Conservation (phyloP, 2,888 invertebrate species). For the Aleiodes testaceus region DNA sequence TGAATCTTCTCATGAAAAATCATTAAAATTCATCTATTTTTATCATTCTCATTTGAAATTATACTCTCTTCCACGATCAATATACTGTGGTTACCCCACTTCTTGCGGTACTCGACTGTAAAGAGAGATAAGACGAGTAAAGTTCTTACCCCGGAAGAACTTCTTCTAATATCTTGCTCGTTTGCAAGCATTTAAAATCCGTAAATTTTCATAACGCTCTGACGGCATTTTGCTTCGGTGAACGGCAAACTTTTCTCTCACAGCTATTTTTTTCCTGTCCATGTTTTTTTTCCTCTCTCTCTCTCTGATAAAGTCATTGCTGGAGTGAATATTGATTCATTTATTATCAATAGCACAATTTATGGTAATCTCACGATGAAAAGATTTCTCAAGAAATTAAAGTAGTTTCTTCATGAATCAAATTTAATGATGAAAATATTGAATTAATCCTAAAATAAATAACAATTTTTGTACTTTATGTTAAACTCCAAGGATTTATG, state of each 20-base stretch:
- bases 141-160: slow-evolving; percentile 22
- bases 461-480: too few relatives aligned
- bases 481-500: too few relatives aligned
- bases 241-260: slow-evolving; percentile 20
- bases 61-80: neutral
- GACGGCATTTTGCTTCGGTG: slow-evolving; percentile 5
- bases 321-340: neutral
- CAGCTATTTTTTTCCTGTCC: neutral
- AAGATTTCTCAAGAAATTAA: too few relatives aligned
- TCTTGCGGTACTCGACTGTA: slow-evolving; percentile 20
- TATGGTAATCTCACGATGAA: too few relatives aligned
- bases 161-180: slow-evolving; percentile 30
- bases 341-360: too few relatives aligned
- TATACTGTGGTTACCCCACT: slow-evolving; percentile 18
- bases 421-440: too few relatives aligned
- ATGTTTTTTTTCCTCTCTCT: neutral
- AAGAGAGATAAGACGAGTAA: slow-evolving; percentile 28
- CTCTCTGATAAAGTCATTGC: neutral
- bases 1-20: too few relatives aligned
- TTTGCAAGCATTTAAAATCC: slow-evolving; percentile 32
- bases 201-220: slow-evolving; percentile 33
- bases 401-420: too few relatives aligned
- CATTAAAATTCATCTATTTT: neutral
- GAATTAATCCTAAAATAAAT: too few relatives aligned
- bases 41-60: neutral